Percentiles rank a stretch among this genome's conserved stretches.
Conservation (phyloP, 2,888 invertebrate species). For the Thelaira solivaga region DNA sequence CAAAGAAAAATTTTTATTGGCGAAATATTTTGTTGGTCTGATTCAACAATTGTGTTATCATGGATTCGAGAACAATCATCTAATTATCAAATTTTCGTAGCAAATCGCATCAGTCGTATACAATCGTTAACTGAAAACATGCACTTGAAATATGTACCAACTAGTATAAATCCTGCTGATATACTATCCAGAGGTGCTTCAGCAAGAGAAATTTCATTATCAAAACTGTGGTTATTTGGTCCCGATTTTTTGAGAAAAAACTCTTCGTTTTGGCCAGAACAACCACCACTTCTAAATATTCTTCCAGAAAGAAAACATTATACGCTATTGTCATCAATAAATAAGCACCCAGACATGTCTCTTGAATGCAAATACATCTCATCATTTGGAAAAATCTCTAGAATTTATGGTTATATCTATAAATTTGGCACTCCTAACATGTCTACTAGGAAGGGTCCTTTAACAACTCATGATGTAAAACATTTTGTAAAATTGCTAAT, state of each 20-base stretch:
- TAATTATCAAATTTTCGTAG: conserved; percentile 11
- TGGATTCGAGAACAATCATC: conserved; percentile 31
- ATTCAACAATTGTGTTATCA: conserved; percentile 42
- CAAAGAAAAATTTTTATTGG: neutral
- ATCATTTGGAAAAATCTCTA: conserved; percentile 18
- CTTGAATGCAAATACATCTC: conserved; percentile 29
- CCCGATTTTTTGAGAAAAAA: neutral
- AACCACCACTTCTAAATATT: neutral
- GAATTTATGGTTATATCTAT: conserved; percentile 1
- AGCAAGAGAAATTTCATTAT: conserved; percentile 1
- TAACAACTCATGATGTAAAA: neutral
- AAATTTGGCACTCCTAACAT: conserved; percentile 2
- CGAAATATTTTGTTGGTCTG: conserved; percentile 45
- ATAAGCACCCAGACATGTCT: neutral
- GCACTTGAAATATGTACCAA: neutral
- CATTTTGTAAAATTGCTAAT: neutral
- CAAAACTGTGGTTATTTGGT: neutral
- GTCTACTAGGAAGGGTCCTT: neutral
- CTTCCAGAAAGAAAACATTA: conserved; percentile 25
- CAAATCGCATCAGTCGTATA: conserved; percentile 10
- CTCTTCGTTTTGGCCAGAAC: conserved; percentile 7
- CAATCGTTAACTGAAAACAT: conserved; percentile 4
- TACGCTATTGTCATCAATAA: neutral
- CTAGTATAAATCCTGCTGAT: conserved; percentile 21
- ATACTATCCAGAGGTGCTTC: conserved; percentile 38